Evolutionary conservation across 2,888 invertebrate species (phyloP), one percentile per base, ranked within the genome.

Genomic region (Norana najaformis): DNA sequence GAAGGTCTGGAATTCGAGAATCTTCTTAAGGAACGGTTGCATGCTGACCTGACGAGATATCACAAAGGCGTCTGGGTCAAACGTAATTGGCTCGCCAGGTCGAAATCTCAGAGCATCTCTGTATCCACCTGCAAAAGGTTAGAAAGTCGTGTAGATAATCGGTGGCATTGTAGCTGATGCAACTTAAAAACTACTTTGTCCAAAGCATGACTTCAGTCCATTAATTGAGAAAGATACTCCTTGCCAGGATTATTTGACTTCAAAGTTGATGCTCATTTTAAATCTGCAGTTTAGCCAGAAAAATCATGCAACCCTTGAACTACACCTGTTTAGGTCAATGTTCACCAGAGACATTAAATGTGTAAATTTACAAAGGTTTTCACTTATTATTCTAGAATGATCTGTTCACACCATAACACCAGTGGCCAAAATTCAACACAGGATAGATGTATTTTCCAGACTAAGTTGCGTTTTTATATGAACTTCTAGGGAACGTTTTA

Each of bases 21-120:
- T 97, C 95, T 98, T 97, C 93, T 96, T 96, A 39, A 98, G 96
- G 95, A 98, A 98, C 16, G 97, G 97, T 94, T 98, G 97, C 96
- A 98, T 97, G 90, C 97, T 96, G 92, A 96, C 94, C 8, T 98
- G 97, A 91, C 98, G 96, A 82, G 97, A 97, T 94, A 97, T 34
- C 83, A 98, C 96, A 94, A 99, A 99, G 93, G 97, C 97, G 92
- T 98, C 97, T 89, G 96, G 96, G 95, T 97, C 97, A 94, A 98
- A 98, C 18, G 97, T 97, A 90, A 98, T 97, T 93, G 96, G 96
- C 93, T 97, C 96, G 13, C 96, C 96, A 92, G 96, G 96, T 41
- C 94, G 93, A 90, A 95, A 94, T 91, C 97, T 97, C 88, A 98
- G 96, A 41, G 98, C 98, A 95, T 98, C 98, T 90, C 94, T 92